A percentile compares a stretch with the other conserved stretches of the same genome.
Conservation (phyloP, 35 echinoderm and acorn worm species). For the Amphiura filiformis region DNA sequence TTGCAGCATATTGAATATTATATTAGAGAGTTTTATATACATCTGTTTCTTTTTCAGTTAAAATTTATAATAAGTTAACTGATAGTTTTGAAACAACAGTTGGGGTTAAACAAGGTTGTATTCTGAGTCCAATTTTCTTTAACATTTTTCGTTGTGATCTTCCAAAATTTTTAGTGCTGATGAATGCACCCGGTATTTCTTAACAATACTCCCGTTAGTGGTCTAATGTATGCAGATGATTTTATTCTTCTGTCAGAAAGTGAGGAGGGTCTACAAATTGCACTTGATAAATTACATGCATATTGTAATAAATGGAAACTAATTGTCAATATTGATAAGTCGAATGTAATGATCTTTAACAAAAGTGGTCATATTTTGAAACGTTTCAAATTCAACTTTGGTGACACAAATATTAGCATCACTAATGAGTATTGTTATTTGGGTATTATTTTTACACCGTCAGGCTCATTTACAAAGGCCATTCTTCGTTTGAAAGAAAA, state of each 20-base stretch:
- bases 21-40: no score
- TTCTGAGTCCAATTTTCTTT: background rate
- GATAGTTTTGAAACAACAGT: background rate
- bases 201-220: background rate
- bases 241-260: conserved; percentile 12
- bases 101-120: background rate
- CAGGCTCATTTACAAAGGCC: no score
- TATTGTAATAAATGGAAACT: background rate
- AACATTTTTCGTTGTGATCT: background rate
- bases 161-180: background rate
- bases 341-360: background rate
- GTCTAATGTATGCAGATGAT: conserved; percentile 33
- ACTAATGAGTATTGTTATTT: no score
- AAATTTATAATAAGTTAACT: background rate
- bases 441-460: no score
- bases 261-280: background rate
- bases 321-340: background rate
- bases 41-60: background rate
- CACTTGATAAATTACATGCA: background rate
- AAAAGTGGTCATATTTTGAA: background rate
- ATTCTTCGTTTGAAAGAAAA: no score
- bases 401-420: no score
- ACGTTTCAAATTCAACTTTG: background rate
- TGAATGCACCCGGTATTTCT: background rate
- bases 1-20: no score